These are phyloP conservation scores for Drosophila eugracilis DNA, from an alignment of 1,140 invertebrate species.

Conservation along the genomic window DNA sequence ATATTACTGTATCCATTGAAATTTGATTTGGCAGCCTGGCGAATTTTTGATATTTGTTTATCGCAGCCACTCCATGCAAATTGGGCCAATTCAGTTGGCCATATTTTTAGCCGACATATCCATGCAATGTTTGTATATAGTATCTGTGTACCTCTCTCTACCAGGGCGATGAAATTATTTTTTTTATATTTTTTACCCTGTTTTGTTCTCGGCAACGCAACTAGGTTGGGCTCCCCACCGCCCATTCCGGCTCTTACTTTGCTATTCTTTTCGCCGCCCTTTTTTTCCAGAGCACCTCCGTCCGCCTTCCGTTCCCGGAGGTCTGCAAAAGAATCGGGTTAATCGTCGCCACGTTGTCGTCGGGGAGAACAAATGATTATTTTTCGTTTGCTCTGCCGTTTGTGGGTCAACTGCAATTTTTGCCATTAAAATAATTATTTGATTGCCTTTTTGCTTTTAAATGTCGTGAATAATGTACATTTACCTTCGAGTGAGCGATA, in stretches of 20 bases:
- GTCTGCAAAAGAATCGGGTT: slow-evolving; percentile 32
- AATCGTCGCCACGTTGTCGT: slow-evolving; percentile 37
- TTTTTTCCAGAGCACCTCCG: slow-evolving; percentile 9
- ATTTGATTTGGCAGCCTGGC: slow-evolving; percentile 19
- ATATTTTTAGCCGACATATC: slow-evolving; percentile 36
- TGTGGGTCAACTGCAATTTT: slow-evolving; percentile 59
- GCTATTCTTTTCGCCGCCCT: slow-evolving; percentile 18
- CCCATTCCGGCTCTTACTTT: slow-evolving; percentile 18
- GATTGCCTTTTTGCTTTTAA: slow-evolving; percentile 34
- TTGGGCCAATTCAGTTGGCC: slow-evolving; percentile 7
- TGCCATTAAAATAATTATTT: slow-evolving; percentile 65
- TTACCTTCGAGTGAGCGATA: neutral
- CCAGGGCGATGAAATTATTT: slow-evolving; percentile 17
- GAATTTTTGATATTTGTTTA: slow-evolving; percentile 25
- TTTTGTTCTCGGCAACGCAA: slow-evolving; percentile 1
- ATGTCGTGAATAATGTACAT: slow-evolving; percentile 14
- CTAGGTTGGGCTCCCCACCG: slow-evolving; percentile 16
- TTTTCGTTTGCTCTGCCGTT: slow-evolving; percentile 45
- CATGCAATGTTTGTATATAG: slow-evolving; percentile 13
- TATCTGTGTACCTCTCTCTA: slow-evolving; percentile 8
- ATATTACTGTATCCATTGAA: slow-evolving; percentile 12
- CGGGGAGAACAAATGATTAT: slow-evolving; percentile 31
- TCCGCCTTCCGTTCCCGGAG: slow-evolving; percentile 16
- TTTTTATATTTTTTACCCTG: neutral
- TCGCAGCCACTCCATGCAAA: slow-evolving; percentile 21